Conservation (phyloP, 2,113 vertebrate species). For the Prionailurus bengalensis region DNA sequence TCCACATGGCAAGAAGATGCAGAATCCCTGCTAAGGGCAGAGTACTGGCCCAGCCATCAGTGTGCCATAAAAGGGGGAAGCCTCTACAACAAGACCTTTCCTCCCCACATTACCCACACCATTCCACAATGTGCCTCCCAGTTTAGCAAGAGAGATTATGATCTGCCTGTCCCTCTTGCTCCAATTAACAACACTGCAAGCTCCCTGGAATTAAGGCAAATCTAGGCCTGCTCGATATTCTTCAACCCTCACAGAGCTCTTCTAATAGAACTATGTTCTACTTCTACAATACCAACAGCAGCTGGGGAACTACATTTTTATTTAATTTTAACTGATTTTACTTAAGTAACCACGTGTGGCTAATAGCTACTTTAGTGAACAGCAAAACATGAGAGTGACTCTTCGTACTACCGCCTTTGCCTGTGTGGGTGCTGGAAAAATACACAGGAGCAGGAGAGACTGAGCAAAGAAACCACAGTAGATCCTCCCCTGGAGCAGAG, state of each 20-base stretch:
- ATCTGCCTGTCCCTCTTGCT: not conserved
- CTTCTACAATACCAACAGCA: not conserved
- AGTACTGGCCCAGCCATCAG: not conserved
- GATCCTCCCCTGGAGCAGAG: not conserved
- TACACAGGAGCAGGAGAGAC: not conserved
- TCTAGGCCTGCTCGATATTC: not conserved
- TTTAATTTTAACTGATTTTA: not conserved
- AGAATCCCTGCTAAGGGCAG: not conserved
- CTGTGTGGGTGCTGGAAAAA: not conserved
- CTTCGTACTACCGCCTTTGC: not conserved
- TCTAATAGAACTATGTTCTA: not conserved
- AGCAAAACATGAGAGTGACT: not conserved
- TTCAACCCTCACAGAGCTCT: not conserved
- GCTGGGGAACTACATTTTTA: not conserved
- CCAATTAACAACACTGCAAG: not conserved
- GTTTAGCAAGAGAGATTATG: not conserved
- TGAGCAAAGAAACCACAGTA: not conserved
- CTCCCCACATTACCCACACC: not conserved
- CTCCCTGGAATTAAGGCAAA: not conserved
- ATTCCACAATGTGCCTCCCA: fast-evolving
- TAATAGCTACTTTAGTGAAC: not conserved
- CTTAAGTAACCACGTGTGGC: not conserved
- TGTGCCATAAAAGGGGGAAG: not conserved
- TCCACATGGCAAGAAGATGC: not conserved
- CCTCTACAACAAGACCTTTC: not conserved